A percentile compares a stretch with the other conserved stretches of the same genome.
phyloP scores from a whole-genome alignment of 2,888 invertebrate genomes.

The Cepaea hortensis region DNA sequence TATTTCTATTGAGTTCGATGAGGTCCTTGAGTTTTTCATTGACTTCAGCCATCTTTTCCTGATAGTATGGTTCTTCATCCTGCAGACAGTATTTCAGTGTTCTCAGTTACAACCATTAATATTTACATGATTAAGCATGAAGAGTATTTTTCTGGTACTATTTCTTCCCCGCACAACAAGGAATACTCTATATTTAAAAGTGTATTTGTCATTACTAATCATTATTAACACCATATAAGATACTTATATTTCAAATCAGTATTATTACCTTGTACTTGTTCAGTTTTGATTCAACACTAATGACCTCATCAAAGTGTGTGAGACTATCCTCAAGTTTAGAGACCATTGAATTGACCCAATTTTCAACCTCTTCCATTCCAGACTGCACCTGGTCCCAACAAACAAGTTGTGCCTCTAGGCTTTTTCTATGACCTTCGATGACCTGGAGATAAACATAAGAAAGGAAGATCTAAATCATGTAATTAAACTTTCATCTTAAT shows the following conservation, averaged over 20 bases:
- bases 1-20: conserved; percentile 84
- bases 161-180: no score
- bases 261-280: conserved; percentile 84
- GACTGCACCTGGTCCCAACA: conserved; percentile 95
- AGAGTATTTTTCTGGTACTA: no score
- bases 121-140: no score
- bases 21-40: conserved; percentile 88
- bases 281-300: conserved; percentile 86
- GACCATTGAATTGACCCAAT: conserved; percentile 90
- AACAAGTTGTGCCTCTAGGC: conserved; percentile 90
- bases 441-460: conserved; percentile 75
- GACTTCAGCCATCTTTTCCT: conserved; percentile 86
- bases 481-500: background rate
- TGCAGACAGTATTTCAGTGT: conserved; percentile 51
- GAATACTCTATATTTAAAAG: no score
- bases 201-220: no score
- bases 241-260: no score
- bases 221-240: no score
- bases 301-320: conserved; percentile 87
- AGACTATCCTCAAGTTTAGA: conserved; percentile 86
- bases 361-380: conserved; percentile 86
- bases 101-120: no score
- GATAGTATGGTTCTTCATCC: conserved; percentile 87
- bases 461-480: background rate
- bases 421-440: conserved; percentile 85